These are phyloP conservation scores for Hyperoplus lanceolatus DNA, from an alignment of 2,797 vertebrate species.

Conservation along the genomic window DNA sequence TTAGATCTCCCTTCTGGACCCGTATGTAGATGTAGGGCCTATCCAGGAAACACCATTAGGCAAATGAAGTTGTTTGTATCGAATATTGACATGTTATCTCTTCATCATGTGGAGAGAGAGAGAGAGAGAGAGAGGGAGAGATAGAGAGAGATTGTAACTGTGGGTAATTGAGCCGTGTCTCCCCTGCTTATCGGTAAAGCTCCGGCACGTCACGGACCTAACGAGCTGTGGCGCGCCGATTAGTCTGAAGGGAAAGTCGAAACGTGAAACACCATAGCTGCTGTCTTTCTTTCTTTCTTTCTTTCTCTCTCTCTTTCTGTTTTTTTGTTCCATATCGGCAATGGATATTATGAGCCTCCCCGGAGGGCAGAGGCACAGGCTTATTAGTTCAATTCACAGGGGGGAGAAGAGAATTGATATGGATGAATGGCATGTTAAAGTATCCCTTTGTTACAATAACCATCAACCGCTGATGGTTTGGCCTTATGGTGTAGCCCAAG, in stretches of 20 bases:
- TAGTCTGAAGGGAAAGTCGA: slow-evolving; percentile 85
- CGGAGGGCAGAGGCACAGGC: slow-evolving; percentile 82
- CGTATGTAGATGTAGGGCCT: slow-evolving; percentile 68
- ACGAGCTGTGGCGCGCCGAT: slow-evolving; percentile 86
- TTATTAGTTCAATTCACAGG: slow-evolving; percentile 87
- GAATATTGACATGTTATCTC: slow-evolving; percentile 86
- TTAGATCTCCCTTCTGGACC: slow-evolving; percentile 81
- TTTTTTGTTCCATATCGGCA: slow-evolving; percentile 77
- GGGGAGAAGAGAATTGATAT: slow-evolving; percentile 77
- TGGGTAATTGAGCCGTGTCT: slow-evolving; percentile 86
- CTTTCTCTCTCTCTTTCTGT: slow-evolving; percentile 38
- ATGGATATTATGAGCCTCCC: slow-evolving; percentile 85
- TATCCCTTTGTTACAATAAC: slow-evolving; percentile 85
- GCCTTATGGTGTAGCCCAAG: slow-evolving; percentile 81
- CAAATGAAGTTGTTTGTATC: slow-evolving; percentile 86
- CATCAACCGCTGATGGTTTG: slow-evolving; percentile 81
- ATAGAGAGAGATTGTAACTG: slow-evolving; percentile 83
- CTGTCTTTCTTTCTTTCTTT: slow-evolving; percentile 69
- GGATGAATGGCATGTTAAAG: slow-evolving; percentile 82
- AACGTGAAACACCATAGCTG: slow-evolving; percentile 82
- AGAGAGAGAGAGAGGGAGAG: slow-evolving; percentile 75
- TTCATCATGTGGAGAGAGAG: slow-evolving; percentile 76
- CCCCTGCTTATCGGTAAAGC: slow-evolving; percentile 85
- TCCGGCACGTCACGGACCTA: slow-evolving; percentile 84
- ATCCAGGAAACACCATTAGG: slow-evolving; percentile 83